Percentiles rank a stretch among this genome's conserved stretches.
Evolutionary conservation across 2,797 vertebrate genomes (phyloP).

Genomic region (Megaceryle alcyon): DNA sequence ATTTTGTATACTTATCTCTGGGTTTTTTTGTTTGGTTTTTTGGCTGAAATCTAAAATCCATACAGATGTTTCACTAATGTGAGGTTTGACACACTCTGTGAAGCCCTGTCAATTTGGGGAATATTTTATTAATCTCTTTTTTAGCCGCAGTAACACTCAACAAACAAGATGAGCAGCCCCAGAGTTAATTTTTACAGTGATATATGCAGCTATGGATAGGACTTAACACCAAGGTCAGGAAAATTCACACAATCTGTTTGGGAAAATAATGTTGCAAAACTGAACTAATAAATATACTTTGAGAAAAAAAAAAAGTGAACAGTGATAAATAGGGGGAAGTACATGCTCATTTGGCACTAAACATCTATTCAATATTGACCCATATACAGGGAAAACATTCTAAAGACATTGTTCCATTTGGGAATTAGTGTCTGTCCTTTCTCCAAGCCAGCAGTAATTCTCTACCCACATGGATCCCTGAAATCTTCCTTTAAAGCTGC

Average conservation of each 20-base stretch:
- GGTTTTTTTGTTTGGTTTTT: neutral
- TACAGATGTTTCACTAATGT: neutral
- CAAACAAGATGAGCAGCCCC: constrained; percentile 31
- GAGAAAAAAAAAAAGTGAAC: neutral
- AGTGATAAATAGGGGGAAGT: neutral
- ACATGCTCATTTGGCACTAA: neutral
- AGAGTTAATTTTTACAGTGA: constrained; percentile 17
- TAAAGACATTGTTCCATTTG: neutral
- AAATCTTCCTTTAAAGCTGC: neutral
- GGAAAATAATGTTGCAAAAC: constrained; percentile 5
- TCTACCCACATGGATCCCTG: neutral
- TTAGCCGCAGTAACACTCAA: constrained; percentile 5
- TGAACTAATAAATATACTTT: constrained; percentile 20
- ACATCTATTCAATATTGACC: neutral
- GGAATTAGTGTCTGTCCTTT: neutral
- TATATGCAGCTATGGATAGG: neutral
- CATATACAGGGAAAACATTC: neutral
- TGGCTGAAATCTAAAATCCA: neutral
- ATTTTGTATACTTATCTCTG: neutral
- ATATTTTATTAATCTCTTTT: constrained; percentile 11
- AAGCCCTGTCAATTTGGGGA: neutral
- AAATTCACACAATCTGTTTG: constrained; percentile 18
- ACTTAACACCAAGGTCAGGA: constrained; percentile 3
- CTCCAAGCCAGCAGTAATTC: neutral
- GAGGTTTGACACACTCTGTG: neutral